Conservation (phyloP, 2,888 invertebrate species). For the Cryptus viduatorius region DNA sequence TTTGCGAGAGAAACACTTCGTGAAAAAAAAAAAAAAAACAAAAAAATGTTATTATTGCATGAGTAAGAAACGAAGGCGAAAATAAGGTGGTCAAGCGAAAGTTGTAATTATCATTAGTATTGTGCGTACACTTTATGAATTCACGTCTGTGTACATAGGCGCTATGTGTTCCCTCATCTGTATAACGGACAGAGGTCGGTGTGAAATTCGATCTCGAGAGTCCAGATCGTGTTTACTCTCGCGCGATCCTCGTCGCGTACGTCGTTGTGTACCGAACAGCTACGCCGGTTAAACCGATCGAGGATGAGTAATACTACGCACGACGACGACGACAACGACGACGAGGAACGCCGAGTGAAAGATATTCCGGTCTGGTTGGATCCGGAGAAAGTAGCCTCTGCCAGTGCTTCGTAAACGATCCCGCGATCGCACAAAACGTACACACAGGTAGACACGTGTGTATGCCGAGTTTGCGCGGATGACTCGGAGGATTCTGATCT, state of each 20-base stretch:
- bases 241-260: slow-evolving; percentile 26
- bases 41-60: neutral
- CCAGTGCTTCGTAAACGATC: slow-evolving; percentile 25
- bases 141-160: neutral
- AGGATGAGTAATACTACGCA: slow-evolving; percentile 71
- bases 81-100: slow-evolving; percentile 41
- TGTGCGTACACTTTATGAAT: slow-evolving; percentile 22
- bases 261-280: slow-evolving; percentile 4
- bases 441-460: neutral
- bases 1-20: neutral
- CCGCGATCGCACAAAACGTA: neutral
- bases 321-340: slow-evolving; percentile 52
- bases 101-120: slow-evolving; percentile 37
- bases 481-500: slow-evolving; percentile 51
- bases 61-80: neutral
- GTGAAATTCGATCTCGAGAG: slow-evolving; percentile 51
- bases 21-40: neutral
- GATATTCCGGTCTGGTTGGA: slow-evolving; percentile 74
- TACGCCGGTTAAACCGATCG: slow-evolving; percentile 53
- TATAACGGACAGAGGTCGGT: slow-evolving; percentile 16
- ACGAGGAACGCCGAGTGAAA: slow-evolving; percentile 68
- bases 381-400: slow-evolving; percentile 76
- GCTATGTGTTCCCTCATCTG: neutral
- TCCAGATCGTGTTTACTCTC: slow-evolving; percentile 50
- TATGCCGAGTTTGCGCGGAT: slow-evolving; percentile 10